Percentiles rank a stretch among this genome's conserved stretches.
These are phyloP conservation scores for Procambarus virginalis DNA, from an alignment of 1,140 invertebrate genomes.

Conservation along the genomic window DNA sequence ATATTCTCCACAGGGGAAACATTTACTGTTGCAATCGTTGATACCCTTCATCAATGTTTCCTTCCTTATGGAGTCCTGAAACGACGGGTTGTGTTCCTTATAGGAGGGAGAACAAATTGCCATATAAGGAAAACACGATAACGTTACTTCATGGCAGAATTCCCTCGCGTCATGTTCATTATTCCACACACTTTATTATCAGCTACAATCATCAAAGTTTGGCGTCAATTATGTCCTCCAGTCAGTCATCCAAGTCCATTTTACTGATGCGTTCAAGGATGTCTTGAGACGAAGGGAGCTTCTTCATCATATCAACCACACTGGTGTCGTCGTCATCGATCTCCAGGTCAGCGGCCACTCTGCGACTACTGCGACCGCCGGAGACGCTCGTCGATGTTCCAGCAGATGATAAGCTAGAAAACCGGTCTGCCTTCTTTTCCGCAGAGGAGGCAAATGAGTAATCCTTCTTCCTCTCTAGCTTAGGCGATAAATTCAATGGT, in stretches of 20 bases:
- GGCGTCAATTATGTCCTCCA: slow-evolving; percentile 40
- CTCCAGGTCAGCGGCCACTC: background rate
- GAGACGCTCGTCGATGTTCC: background rate
- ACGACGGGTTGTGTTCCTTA: background rate
- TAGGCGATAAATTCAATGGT: slow-evolving; percentile 1
- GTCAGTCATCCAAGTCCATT: slow-evolving; percentile 68
- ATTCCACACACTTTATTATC: background rate
- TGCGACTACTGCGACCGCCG: slow-evolving; percentile 1
- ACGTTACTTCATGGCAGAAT: background rate
- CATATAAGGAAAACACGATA: background rate
- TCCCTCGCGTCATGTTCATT: background rate
- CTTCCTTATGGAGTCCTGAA: background rate
- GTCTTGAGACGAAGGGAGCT: slow-evolving; percentile 66
- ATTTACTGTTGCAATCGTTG: background rate
- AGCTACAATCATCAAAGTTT: slow-evolving; percentile 15
- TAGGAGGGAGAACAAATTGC: background rate
- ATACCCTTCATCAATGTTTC: background rate
- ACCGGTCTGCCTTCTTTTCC: slow-evolving; percentile 16
- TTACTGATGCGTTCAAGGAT: slow-evolving; percentile 69
- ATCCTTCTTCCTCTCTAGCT: slow-evolving; percentile 34
- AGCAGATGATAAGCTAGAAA: slow-evolving; percentile 16
- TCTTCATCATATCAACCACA: slow-evolving; percentile 67
- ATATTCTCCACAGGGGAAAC: background rate
- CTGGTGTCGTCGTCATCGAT: slow-evolving; percentile 48
- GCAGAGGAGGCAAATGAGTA: slow-evolving; percentile 30